Evolutionary conservation across 2,888 invertebrate species (phyloP), one percentile per base, ranked within the genome.

Genomic region (Meandrusa payeni): DNA sequence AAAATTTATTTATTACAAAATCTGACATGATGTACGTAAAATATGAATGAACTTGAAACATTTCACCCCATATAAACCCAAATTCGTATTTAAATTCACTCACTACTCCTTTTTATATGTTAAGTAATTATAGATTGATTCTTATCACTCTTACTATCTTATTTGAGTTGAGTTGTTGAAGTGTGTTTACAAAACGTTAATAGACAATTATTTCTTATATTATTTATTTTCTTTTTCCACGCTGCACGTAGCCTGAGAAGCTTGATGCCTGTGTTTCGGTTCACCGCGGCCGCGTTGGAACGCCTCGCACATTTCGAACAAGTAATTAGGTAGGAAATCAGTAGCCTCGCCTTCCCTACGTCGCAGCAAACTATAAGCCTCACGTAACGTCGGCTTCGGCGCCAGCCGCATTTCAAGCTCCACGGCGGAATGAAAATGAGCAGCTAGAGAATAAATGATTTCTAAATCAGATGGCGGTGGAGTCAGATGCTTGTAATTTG

Each of bases 271-370:
- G 6, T 81, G 64, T 7, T 76, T 75, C 3, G 83, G 81, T 41
- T 80, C 79, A 34, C 73, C 67, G 41, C 74, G 74, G 7, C 85
- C 85, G 33, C 76, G 74, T 51, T 87, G 87, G 49, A 79, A 87
- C 12, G 81, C 78, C 51, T 86, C 87, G 51, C 87, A 87, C 87
- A 87, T 87, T 61, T 87, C 87, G 58, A 77, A 87, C 57, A 87
- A 69, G 56, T 87, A 87, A 61, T 87, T 87, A 34, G 87, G 87
- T 46, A 87, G 62, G 57, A 79, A 86, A 53, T 87, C 85, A 10
- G 75, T 64, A 24, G 76, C 58, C 45, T 83, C 85, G 36, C 85
- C 83, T 54, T 87, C 86, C 54, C 85, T 74, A 40, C 87, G 81
- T 13, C 85, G 78, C 39, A 87, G 74, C 55, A 82, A 61, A 32